Evolutionary conservation across 2,888 invertebrate genomes (phyloP).

Genomic region (Nymphalis c-album): DNA sequence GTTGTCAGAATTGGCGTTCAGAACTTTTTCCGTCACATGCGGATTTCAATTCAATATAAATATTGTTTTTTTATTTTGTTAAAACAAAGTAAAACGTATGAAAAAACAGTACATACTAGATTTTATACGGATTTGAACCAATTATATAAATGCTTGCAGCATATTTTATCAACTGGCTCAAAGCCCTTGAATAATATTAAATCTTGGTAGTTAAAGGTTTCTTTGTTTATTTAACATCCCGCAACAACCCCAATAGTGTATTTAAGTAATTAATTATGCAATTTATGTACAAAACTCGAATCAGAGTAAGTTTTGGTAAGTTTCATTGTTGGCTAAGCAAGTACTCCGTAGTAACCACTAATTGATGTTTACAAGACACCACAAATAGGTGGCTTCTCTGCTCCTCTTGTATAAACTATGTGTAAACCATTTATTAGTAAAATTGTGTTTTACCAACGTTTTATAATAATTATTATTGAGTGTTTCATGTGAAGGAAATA

Average conservation of each 20-base stretch:
- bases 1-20: too few species aligned
- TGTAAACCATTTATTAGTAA: not conserved
- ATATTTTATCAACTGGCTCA: constrained; percentile 1
- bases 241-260: constrained; percentile 56
- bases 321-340: constrained; percentile 28
- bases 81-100: too few species aligned
- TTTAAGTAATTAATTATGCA: constrained; percentile 63
- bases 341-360: constrained; percentile 23
- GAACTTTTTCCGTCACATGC: too few species aligned
- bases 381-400: constrained; percentile 22
- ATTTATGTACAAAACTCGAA: constrained; percentile 51
- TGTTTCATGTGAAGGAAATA: too few species aligned
- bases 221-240: constrained; percentile 44
- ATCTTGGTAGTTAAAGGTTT: constrained; percentile 35
- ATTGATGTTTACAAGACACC: constrained; percentile 27
- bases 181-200: constrained; percentile 29
- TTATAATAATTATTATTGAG: too few species aligned
- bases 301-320: constrained; percentile 34
- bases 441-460: too few species aligned
- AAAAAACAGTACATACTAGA: too few species aligned
- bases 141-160: not conserved
- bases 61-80: too few species aligned
- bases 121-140: too few species aligned
- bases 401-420: constrained; percentile 4
- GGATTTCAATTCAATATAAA: too few species aligned